A percentile compares a stretch with the other conserved stretches of the same genome.
phyloP scores from a whole-genome alignment of 2,797 vertebrate genomes.

The Clarias pachynema region DNA sequence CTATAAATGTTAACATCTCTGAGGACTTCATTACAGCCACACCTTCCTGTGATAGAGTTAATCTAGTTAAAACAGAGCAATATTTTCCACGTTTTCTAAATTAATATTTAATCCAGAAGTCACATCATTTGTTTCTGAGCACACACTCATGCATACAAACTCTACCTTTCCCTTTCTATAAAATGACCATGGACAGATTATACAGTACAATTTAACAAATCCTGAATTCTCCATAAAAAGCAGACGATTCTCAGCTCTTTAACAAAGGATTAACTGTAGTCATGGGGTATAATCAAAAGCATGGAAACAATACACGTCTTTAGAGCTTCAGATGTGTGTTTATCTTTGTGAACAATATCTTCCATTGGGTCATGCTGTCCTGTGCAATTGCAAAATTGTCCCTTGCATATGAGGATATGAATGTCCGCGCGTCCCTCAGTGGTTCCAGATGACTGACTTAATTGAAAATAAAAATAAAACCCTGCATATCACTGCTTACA shows the following conservation, averaged over 20 bases:
- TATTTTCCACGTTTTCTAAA: not conserved
- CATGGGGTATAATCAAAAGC: conserved; percentile 43
- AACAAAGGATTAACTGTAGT: conserved; percentile 23
- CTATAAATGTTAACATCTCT: not conserved
- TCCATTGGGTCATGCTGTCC: conserved; percentile 42
- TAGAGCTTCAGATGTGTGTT: conserved; percentile 41
- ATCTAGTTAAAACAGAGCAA: not conserved
- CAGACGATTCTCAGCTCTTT: not conserved
- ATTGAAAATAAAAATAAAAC: conserved; percentile 9
- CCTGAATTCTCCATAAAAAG: conserved; percentile 34
- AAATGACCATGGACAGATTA: conserved; percentile 30
- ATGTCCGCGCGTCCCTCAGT: conserved; percentile 27
- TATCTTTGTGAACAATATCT: conserved; percentile 47
- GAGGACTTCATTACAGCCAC: not conserved
- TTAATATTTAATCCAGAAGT: not conserved
- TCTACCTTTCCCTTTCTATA: conserved; percentile 34
- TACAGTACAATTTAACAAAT: conserved; percentile 24
- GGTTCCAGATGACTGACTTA: conserved; percentile 50
- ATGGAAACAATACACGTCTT: not conserved
- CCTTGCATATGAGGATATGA: too few species aligned
- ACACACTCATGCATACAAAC: conserved; percentile 17
- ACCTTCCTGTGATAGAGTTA: not conserved
- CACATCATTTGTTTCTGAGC: not conserved
- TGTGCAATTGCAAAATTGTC: conserved; percentile 36
- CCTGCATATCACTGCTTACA: conserved; percentile 26